Conservation (phyloP, 2,797 vertebrate species). For the Sus cebifrons region DNA sequence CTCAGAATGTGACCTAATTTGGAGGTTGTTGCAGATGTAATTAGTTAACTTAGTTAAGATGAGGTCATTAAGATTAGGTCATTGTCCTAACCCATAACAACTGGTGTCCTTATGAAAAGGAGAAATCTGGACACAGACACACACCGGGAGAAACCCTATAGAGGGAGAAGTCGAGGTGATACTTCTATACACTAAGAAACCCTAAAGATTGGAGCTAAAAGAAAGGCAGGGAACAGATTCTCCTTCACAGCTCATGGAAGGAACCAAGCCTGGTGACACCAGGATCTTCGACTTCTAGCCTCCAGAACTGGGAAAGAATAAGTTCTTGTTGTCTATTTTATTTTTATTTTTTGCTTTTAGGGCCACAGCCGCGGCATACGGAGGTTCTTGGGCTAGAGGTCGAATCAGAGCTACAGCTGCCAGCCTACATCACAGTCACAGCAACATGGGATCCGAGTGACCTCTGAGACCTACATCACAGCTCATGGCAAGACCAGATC, state of each 20-base stretch:
- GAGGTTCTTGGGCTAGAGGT: too few relatives aligned
- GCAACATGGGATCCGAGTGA: too few relatives aligned
- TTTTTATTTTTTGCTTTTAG: too few relatives aligned
- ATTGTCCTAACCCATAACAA: background rate
- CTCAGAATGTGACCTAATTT: background rate
- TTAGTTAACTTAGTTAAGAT: background rate
- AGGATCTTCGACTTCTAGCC: background rate
- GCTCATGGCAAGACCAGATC: too few relatives aligned
- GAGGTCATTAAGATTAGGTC: background rate
- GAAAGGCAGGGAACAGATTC: background rate
- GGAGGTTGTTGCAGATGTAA: background rate
- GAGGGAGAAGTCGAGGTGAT: background rate
- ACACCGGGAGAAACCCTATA: background rate
- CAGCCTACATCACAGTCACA: too few relatives aligned
- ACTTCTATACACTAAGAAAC: background rate
- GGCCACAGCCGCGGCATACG: too few relatives aligned
- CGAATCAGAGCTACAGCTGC: too few relatives aligned
- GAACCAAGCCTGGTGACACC: background rate
- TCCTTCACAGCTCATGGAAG: rapidly evolving
- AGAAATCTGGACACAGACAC: background rate
- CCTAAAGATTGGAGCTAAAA: too few relatives aligned
- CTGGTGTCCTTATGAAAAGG: background rate
- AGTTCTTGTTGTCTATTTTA: too few relatives aligned
- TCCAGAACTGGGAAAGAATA: background rate
- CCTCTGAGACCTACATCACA: too few relatives aligned